Conservation (phyloP, 2,888 invertebrate species). For the Dorcus hopei region DNA sequence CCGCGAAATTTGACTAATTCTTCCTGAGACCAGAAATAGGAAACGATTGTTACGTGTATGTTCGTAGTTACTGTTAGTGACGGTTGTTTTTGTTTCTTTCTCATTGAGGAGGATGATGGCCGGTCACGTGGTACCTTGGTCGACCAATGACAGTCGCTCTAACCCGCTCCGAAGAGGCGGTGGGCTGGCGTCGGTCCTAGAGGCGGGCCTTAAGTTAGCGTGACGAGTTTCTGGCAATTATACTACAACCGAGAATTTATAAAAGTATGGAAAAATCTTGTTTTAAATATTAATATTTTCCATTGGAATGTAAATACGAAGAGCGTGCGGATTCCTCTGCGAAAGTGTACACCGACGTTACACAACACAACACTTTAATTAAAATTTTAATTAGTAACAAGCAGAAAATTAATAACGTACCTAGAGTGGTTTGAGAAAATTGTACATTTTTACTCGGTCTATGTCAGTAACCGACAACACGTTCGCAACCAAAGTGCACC, state of each 20-base stretch:
- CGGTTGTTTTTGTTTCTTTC: conserved; percentile 53
- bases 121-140: conserved; percentile 46
- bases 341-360: neutral
- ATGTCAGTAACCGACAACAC: conserved; percentile 24
- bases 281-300: conserved; percentile 17
- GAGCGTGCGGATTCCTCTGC: neutral
- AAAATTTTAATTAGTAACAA: no score
- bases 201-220: conserved; percentile 46
- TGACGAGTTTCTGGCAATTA: conserved; percentile 47
- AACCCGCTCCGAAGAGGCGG: conserved; percentile 51
- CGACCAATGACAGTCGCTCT: conserved; percentile 46
- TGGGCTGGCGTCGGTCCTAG: conserved; percentile 44
- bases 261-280: conserved; percentile 28
- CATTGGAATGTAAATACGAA: conserved; percentile 10
- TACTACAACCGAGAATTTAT: conserved; percentile 20
- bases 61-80: conserved; percentile 50
- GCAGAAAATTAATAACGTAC: no score
- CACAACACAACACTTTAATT: no score
- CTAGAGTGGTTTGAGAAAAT: neutral
- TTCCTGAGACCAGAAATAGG: conserved; percentile 44
- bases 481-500: conserved; percentile 40
- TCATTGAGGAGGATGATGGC: conserved; percentile 49
- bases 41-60: conserved; percentile 50
- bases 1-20: conserved; percentile 41
- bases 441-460: neutral